Base-by-base conservation (phyloP, 2,113 vertebrate genomes). In the Oplegnathus fasciatus region DNA sequence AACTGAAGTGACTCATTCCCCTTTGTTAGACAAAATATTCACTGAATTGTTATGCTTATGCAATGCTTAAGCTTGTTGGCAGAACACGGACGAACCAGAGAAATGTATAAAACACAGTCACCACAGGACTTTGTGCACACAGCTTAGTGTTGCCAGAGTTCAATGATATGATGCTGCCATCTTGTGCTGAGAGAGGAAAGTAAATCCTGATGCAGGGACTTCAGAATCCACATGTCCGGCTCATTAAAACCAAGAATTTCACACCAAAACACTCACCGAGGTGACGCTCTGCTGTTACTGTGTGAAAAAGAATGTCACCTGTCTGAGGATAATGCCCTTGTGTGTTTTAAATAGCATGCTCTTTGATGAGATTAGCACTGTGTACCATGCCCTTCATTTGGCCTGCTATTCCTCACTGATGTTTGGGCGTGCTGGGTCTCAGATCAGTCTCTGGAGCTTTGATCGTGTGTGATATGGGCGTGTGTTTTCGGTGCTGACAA, bases 151-250 rank as follows among this genome's bases (percentile, higher is more conserved):
- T 11, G 2, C 6, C 20, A 24, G 18, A 5, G 52, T 30, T 14
- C 8, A 6, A 7, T 80, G 84, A 69, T 84, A 10, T 50, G 57
- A 87, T 93, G 90, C 93, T 91, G 88, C 93, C 94, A 93, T 84
- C 94, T 92, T 24, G 85, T 93, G 94, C 7, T 14, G 10, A 14
- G 2, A 8, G 17, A 6, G 28, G 32, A 2, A 28, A 68, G 2
- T 54, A 13, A 46, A 34, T 0, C 20, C 15, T 4, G 37, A 48
- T 14, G 65, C 52, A 8, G 54, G 0, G 26, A 22, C 61, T 30
- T n/a, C 14, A 20, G 22, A 24, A 18, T 18, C 30, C 14, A 40
- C 20, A 69, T 7, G 18, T 30, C 3, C 0, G 14, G 4, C 46
- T 76, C 14, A 18, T 60, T 46, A 54, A 50, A 34, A n/a, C 13